Percentiles rank a stretch among this genome's conserved stretches.
Evolutionary conservation across 2,888 invertebrate species (phyloP).

Genomic region (Mactromeris polynyma): DNA sequence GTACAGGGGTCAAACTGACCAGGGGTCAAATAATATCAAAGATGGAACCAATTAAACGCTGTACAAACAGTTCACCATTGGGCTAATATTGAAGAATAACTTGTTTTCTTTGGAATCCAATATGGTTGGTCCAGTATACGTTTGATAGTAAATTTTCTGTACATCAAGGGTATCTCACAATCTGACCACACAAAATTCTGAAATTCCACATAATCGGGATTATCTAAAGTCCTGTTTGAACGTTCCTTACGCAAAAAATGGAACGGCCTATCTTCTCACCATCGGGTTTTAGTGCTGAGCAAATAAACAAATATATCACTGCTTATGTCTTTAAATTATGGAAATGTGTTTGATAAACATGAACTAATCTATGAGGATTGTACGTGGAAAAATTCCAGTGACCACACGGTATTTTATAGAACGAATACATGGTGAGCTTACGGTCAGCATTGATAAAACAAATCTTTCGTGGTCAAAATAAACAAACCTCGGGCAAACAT

Average conservation of each 20-base stretch:
- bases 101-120: constrained; percentile 69
- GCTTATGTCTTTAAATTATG: constrained; percentile 17
- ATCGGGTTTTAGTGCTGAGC: not conserved
- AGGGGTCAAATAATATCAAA: constrained; percentile 19
- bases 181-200: constrained; percentile 40
- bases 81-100: constrained; percentile 66
- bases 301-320: constrained; percentile 29
- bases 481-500: not conserved
- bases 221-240: constrained; percentile 20
- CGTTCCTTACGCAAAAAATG: constrained; percentile 29
- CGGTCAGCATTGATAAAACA: not conserved
- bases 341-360: constrained; percentile 11
- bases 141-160: not conserved
- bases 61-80: constrained; percentile 65
- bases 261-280: not conserved
- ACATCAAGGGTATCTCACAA: constrained; percentile 40
- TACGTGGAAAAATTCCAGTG: not conserved
- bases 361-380: not conserved
- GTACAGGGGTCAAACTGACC: constrained; percentile 35
- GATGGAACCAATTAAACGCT: constrained; percentile 37
- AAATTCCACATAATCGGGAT: constrained; percentile 29
- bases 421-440: not conserved
- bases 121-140: constrained; percentile 49
- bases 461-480: constrained; percentile 11
- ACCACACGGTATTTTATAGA: not conserved